Base-by-base conservation (phyloP, 2,888 invertebrate species). In the Atherix ibis region DNA sequence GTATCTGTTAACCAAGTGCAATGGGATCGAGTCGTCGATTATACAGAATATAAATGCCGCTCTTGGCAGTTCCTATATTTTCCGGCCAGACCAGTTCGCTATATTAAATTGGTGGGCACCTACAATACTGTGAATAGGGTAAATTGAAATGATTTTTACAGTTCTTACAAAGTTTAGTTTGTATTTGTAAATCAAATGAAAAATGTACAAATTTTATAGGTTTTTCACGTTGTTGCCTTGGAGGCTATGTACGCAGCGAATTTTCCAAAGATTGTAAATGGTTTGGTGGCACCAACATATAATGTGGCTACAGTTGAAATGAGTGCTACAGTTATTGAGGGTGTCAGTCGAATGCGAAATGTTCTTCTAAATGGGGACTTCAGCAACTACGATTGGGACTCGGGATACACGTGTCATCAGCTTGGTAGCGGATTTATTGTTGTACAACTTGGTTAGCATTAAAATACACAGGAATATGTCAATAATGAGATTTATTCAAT, bases 51-150 rank as follows among this genome's bases (percentile, higher is more conserved):
- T 65, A 78, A 80, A 56, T 98, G 98, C 58, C 77, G 98, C 39
- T 94, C 94, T 13, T 94, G 91, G 89, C 98, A 98, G 65, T 78
- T 76, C 55, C 71, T 98, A 31, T 92, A 85, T 65, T 98, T 98
- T 63, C 73, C 77, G 46, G 73, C 84, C 22, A 64, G 87, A 38
- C 92, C 95, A 34, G 87, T 92, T 40, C 80, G 79, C 62, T 85
- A 71, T 56, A 76, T 85, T 45, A 71, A 74, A 46, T 64, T 84
- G 39, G 75, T 82, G 34, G 95, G 97, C 46, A 94, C 92, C 14
- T 82, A 89, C 58, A 95, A 95, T 58, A 91, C 94, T 12, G 85
- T 89, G 17, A 94, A 94, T 60, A 79, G 87, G 66, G 89, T 78
- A 51, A 46, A 39, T 43, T 16, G 35, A 33, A 27, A 19, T 10